Evolutionary conservation across 2,888 invertebrate genomes (phyloP), one percentile per base, ranked within the genome.

Genomic region (Drosophila affinis): DNA sequence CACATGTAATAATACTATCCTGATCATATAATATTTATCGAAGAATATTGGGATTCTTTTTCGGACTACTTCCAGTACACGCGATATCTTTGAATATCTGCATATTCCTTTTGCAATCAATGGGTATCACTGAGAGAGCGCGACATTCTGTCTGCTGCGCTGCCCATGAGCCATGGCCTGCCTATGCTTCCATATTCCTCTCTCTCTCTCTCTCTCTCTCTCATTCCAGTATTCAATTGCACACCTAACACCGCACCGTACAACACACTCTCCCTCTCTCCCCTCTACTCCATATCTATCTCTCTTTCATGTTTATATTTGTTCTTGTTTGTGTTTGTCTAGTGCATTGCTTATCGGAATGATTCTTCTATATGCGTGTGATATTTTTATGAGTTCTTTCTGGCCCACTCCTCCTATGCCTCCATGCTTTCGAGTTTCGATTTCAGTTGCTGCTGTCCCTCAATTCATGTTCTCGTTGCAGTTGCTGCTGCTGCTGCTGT

Each of bases 331-430:
- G 53, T 85, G 53, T 85, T 85, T 82, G 76, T 78, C 72, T 76
- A 79, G 79, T 81, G 85, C 78, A 85, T 76, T 77, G 82, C 83
- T 86, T 86, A 86, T 83, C 86, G 81, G 77, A 78, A 79, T 75
- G 73, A 62, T 64, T 79, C 70, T 67, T 63, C 72, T 73, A 76
- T 68, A 76, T 82, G 80, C 86, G 86, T 83, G 83, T 78, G 86
- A 86, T 83, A 83, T 86, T 83, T 86, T 86, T 83, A 82, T 80
- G 78, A 73, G 52, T 70, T 65, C 49, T 70, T 61, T 56, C 52
- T 46, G 60, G 24, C 24, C 49, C 51, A 57, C 10, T n/a, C n/a
- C 62, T 48, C 62, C 60, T 56, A 57, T 61, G 27, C 17, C 46
- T 29, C 34, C 17, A 21, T 21, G 3, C 9, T 69, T 56, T 29